These are phyloP conservation scores for Leucophenga maculata DNA, from an alignment of 2,888 invertebrate genomes.

Conservation along the genomic window DNA sequence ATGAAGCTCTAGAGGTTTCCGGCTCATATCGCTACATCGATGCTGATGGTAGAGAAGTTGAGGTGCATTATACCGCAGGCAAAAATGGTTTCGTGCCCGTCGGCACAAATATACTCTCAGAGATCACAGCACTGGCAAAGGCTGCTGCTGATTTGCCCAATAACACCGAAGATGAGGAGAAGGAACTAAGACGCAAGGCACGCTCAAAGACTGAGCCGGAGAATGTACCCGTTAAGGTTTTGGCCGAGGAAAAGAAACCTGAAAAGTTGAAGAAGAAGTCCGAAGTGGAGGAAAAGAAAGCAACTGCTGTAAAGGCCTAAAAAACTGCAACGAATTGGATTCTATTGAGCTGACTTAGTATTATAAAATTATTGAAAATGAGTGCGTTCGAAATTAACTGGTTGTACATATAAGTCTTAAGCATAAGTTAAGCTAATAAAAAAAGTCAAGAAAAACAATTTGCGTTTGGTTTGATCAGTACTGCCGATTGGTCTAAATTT, in stretches of 20 bases:
- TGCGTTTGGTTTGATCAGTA: too few relatives aligned
- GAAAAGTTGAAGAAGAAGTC: constrained; percentile 40
- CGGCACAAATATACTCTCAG: constrained; percentile 63
- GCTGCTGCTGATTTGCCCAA: constrained; percentile 65
- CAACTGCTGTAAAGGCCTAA: neutral
- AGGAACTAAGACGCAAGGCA: constrained; percentile 47
- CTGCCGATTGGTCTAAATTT: too few relatives aligned
- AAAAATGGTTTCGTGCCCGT: constrained; percentile 70
- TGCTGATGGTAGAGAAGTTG: constrained; percentile 62
- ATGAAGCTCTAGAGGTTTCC: constrained; percentile 61
- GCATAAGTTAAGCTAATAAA: neutral
- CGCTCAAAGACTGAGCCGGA: constrained; percentile 32
- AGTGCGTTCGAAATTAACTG: constrained; percentile 39
- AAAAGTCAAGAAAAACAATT: neutral
- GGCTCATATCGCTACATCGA: constrained; percentile 70
- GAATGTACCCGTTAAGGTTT: constrained; percentile 16
- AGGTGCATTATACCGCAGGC: constrained; percentile 69
- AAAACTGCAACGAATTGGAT: neutral
- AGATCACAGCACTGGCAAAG: constrained; percentile 62
- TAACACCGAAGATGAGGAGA: constrained; percentile 38
- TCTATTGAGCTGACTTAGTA: neutral
- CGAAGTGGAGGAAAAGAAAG: constrained; percentile 29
- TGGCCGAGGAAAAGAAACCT: constrained; percentile 27
- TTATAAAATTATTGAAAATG: constrained; percentile 26
- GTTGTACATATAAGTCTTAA: constrained; percentile 31